Base-by-base conservation (phyloP, 2,797 vertebrate genomes). In the Galago senegalensis region DNA sequence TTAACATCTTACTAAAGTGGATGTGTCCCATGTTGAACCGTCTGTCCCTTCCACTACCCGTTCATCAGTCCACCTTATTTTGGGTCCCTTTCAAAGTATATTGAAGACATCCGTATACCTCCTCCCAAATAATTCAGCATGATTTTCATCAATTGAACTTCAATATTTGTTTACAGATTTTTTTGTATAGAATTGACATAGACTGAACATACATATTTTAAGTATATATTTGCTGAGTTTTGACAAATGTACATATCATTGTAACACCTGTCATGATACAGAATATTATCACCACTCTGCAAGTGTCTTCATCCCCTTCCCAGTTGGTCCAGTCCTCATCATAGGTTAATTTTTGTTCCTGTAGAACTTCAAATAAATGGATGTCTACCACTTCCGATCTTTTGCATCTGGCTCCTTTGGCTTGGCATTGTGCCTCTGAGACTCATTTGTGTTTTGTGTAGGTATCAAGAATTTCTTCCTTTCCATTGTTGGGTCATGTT, bases 51-150 rank as follows among this genome's bases (percentile, higher is more conserved):
- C 77, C 8, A 87, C 73, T 63, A 2, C 3, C 53, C 40, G 31
- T 70, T 34, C 85, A 46, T 65, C 87, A 83, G n/a, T 83, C 69
- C 14, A 3, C 31, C 29, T 77, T 60, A 73, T 23, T 58, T 60
- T 61, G 63, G 60, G 49, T 69, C 94, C 63, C 18, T 63, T 77
- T 95, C 89, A 84, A 46, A 95, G 49, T 34, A 77, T 73, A 84
- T 37, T 77, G 31, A 16, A 58, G 49, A 69, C 12, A 4, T 58
- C 69, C 7, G 12, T 17, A 9, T 61, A 11, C 60, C 83, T 96
- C 53, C 29, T 93, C 27, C 29, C 70, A 87, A 80, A 67, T 46
- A 93, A 40, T 34, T 67, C 14, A 72, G 34, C 40, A 65, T 75
- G 61, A 34, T 70, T 82, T 37, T 46, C 82, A 49, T n/a, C 49